These are phyloP conservation scores for Oligia latruncula DNA, from an alignment of 2,888 invertebrate species.

Conservation along the genomic window DNA sequence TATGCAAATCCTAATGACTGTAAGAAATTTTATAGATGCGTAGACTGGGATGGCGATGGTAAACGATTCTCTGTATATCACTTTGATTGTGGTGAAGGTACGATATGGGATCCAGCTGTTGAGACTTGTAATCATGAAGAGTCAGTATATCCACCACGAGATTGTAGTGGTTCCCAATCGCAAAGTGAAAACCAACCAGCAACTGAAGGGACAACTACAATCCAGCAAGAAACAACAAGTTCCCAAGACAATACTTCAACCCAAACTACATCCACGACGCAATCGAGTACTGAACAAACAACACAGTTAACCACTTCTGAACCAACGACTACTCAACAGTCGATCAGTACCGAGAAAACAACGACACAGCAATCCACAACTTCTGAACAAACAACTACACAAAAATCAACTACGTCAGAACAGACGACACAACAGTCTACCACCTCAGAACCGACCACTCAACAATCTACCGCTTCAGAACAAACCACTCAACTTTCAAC, in stretches of 20 bases:
- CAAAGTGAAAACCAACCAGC: slow-evolving; percentile 70
- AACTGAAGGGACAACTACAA: slow-evolving; percentile 67
- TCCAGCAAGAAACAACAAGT: slow-evolving; percentile 63
- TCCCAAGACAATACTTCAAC: slow-evolving; percentile 54
- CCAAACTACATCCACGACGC: slow-evolving; percentile 65
- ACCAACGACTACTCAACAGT: slow-evolving; percentile 44
- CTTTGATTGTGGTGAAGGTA: slow-evolving; percentile 92
- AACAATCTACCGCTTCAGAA: slow-evolving; percentile 27
- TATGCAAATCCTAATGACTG: slow-evolving; percentile 91
- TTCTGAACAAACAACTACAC: slow-evolving; percentile 42
- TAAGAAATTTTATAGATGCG: slow-evolving; percentile 92
- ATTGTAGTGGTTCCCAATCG: slow-evolving; percentile 80
- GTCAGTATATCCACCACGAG: slow-evolving; percentile 91
- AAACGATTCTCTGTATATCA: slow-evolving; percentile 91
- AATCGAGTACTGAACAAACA: slow-evolving; percentile 62
- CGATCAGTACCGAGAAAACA: slow-evolving; percentile 23
- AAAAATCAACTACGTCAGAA: slow-evolving; percentile 35
- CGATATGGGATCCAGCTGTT: slow-evolving; percentile 93
- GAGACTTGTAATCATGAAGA: slow-evolving; percentile 92
- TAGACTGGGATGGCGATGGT: slow-evolving; percentile 90
- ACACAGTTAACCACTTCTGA: slow-evolving; percentile 49
- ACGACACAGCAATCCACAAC: slow-evolving; percentile 29
- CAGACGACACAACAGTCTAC: slow-evolving; percentile 31
- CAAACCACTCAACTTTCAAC: slow-evolving; percentile 22
- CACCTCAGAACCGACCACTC: slow-evolving; percentile 21